Conservation (phyloP, 1,140 invertebrate species). For the Cyrtorhinus lividipennis region DNA sequence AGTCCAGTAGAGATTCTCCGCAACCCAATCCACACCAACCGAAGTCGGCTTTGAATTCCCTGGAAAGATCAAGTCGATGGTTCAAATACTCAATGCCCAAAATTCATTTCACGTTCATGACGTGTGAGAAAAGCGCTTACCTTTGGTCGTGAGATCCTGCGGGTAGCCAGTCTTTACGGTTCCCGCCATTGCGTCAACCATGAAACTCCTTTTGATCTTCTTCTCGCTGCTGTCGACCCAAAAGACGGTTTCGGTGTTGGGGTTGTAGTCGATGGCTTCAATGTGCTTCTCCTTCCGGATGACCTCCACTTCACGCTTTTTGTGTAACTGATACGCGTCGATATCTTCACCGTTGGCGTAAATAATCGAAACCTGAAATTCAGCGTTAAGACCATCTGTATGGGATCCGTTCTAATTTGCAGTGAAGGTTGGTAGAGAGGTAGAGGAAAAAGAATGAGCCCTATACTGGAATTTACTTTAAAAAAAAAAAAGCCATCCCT, state of each 20-base stretch:
- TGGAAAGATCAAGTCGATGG: conserved; percentile 25
- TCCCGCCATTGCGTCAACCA: conserved; percentile 62
- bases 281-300: conserved; percentile 71
- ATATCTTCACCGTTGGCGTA: conserved; percentile 72
- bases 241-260: conserved; percentile 65
- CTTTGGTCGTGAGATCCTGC: conserved; percentile 71
- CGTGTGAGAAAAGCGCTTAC: too few species aligned
- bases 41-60: conserved; percentile 65
- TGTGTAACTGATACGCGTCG: conserved; percentile 49
- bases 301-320: conserved; percentile 54
- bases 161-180: conserved; percentile 67
- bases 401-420: too few species aligned
- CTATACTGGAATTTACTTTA: too few species aligned
- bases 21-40: conserved; percentile 81
- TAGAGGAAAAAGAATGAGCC: too few species aligned
- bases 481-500: too few species aligned
- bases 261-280: conserved; percentile 76
- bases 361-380: conserved; percentile 23
- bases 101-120: too few species aligned
- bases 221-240: conserved; percentile 85
- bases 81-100: too few species aligned
- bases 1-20: conserved; percentile 87
- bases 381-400: too few species aligned
- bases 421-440: too few species aligned
- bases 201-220: conserved; percentile 79